Conservation (phyloP, 2,113 vertebrate genomes). For the Asarcornis scutulata region DNA sequence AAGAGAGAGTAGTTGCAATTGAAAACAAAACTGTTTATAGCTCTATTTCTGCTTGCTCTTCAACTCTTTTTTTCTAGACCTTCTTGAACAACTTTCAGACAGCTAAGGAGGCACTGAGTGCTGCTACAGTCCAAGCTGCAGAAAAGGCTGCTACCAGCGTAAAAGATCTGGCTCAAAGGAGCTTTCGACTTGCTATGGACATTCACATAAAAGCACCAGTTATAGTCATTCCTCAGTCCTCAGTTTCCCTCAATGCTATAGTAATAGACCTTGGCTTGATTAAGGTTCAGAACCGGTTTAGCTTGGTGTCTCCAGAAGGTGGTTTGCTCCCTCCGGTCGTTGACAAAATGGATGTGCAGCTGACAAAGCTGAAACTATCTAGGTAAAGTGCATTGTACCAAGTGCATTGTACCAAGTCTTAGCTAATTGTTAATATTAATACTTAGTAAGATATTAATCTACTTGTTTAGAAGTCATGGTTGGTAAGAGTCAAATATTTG, state of each 20-base stretch:
- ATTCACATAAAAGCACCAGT: slow-evolving; percentile 93
- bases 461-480: background rate
- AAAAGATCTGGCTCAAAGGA: slow-evolving; percentile 90
- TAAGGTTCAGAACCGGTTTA: slow-evolving; percentile 88
- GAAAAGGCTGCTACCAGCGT: slow-evolving; percentile 91
- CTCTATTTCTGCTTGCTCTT: background rate
- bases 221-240: slow-evolving; percentile 91
- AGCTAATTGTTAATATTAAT: background rate
- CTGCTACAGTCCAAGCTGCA: slow-evolving; percentile 85
- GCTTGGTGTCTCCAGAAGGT: slow-evolving; percentile 75
- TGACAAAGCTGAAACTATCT: slow-evolving; percentile 90
- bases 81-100: slow-evolving; percentile 93
- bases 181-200: slow-evolving; percentile 87
- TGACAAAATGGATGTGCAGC: slow-evolving; percentile 88
- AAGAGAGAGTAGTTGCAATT: background rate
- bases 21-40: background rate
- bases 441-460: background rate
- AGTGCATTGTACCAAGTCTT: background rate
- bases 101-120: slow-evolving; percentile 82
- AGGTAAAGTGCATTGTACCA: slow-evolving; percentile 76
- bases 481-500: background rate
- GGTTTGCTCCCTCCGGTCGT: slow-evolving; percentile 84
- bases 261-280: slow-evolving; percentile 94
- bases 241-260: slow-evolving; percentile 83
- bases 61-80: slow-evolving; percentile 70